Base-by-base conservation (phyloP, 1,140 invertebrate species). In the Drosophila bocqueti region DNA sequence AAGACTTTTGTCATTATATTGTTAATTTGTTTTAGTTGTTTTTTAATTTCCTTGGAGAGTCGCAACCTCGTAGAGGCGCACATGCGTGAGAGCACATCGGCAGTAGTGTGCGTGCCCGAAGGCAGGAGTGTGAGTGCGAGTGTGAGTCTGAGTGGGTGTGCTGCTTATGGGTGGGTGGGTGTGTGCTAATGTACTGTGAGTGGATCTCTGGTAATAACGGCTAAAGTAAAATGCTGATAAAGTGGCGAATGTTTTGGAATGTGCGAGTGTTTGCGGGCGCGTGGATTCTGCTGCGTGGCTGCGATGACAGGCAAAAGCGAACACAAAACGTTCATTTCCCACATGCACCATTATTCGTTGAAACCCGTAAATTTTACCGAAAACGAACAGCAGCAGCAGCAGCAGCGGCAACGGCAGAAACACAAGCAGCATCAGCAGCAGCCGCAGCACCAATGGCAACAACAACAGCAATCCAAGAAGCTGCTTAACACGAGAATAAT, bases 1-100 rank as follows among this genome's bases (percentile, higher is more conserved):
- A 81, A 71, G 85, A 79, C 82, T 82, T 78, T 90, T 90, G 78
- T 85, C 85, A 90, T 90, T 90, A 90, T 80, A 90, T 85, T 90
- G 85, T 90, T 90, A 90, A 90, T 90, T 85, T 90, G 85, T 90
- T 90, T 90, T 90, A 90, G 85, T 90, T 90, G 85, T 90, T 90
- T 90, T 90, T 90, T 90, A 90, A 90, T 90, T 90, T 90, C 85
- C 85, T 90, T 90, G 58, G 85, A 90, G 85, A 90, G 67, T 90
- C 85, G 85, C 81, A 89, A 85, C 85, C 85, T 76, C 54, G 55
- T 55, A 54, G 75, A 61, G 46, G 38, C 81, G 67, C 76, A 81
- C 76, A 89, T 74, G 84, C 76, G 84, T 60, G 47, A 58, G 49
- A 49, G 43, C 46, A 50, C 24, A 29, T 16, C 7, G 54, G 64